Base-by-base conservation (phyloP, 1,140 invertebrate species). In the Apolygus lucorum region DNA sequence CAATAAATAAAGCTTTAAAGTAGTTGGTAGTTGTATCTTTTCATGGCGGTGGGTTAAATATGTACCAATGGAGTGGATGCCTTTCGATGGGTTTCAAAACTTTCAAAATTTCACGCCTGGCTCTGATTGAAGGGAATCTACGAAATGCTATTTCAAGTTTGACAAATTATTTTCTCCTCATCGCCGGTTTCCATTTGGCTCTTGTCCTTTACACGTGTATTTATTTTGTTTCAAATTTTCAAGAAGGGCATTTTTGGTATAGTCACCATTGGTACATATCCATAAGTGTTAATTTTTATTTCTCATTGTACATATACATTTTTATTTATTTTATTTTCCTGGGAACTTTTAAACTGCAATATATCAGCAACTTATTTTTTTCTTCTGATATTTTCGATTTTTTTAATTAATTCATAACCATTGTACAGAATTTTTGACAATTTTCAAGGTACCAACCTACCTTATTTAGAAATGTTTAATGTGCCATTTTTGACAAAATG, bases 1-100 rank as follows among this genome's bases (percentile, higher is more conserved):
- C 54, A 59, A 21, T 59, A 59, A 59, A 59, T 59, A 24, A 59
- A 59, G 54, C 54, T 59, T 59, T 59, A 59, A 59, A 59, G 54
- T 59, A 59, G 54, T 59, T 59, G 11, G 22, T 59, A 59, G 54
- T 59, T 59, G 13, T 59, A 22, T 49, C 8, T 59, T 59, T 11
- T 59, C 11, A 59, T 59, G 54, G 54, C 54, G 54, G 54, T 24
- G 54, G 54, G 54, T 24, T 59, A 59, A 11, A 59, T 59, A 59
- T 59, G 54, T 59, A 22, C 54, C 54, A 59, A 59, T 59, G 54
- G 54, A 59, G 54, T 59, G 22, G 22, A 59, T 59, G 54, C 54
- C 11, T 59, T 49, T 49, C 34, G 17, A 11, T 49, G 34, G 17
- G 34, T 8, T 59, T 59, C 54, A 59, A 59, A 59, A 22, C 34